Conservation (phyloP, 2,797 vertebrate species). For the Picus viridis region DNA sequence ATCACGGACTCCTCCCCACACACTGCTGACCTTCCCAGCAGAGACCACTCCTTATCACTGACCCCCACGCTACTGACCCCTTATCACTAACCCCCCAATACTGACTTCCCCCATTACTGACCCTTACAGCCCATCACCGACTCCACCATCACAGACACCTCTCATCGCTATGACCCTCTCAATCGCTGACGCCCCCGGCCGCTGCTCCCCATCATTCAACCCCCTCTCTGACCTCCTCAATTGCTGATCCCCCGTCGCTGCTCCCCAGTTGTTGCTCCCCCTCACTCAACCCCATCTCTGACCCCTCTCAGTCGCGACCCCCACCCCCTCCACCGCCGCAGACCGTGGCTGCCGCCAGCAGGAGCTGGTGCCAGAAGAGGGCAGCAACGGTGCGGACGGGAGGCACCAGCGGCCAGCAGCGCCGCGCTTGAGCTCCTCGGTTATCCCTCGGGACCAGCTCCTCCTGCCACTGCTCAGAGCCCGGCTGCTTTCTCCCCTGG, state of each 20-base stretch:
- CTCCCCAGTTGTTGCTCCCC: not conserved
- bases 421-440: rapidly evolving
- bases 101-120: not conserved
- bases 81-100: too few species aligned
- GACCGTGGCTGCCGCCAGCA: too few species aligned
- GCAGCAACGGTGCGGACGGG: not conserved
- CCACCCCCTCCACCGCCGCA: not conserved
- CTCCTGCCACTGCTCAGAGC: not conserved
- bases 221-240: not conserved
- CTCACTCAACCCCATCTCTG: not conserved
- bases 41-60: too few species aligned
- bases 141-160: too few species aligned
- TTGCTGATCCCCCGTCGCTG: too few species aligned
- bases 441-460: rapidly evolving
- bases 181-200: too few species aligned
- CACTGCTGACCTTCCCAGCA: too few species aligned
- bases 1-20: too few species aligned
- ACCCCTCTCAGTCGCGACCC: not conserved
- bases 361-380: not conserved
- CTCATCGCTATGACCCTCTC: not conserved
- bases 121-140: not conserved
- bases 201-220: too few species aligned
- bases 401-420: not conserved
- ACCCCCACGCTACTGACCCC: too few species aligned
- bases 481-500: not conserved